Percentiles rank a stretch among this genome's conserved stretches.
These are phyloP conservation scores for Tryphoninae sp. DNA, from an alignment of 2,888 invertebrate genomes.

Conservation along the genomic window DNA sequence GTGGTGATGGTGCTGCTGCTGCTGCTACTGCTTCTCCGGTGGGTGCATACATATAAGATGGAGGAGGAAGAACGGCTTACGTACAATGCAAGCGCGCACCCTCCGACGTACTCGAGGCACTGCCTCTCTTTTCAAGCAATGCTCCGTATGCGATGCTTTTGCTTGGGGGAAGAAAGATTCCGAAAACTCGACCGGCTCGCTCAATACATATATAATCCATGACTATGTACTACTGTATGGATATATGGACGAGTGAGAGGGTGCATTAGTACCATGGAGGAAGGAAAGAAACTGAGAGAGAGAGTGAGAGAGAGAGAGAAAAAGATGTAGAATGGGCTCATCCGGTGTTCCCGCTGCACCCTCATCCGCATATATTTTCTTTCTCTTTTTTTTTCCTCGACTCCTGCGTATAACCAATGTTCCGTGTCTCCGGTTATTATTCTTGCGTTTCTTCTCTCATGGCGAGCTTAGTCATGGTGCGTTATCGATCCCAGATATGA, in stretches of 20 bases:
- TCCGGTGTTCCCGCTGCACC: conserved; percentile 34
- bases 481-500: conserved; percentile 6
- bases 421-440: conserved; percentile 27
- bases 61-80: conserved; percentile 68
- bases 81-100: conserved; percentile 80
- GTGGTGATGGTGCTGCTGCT: conserved; percentile 68
- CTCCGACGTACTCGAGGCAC: conserved; percentile 77
- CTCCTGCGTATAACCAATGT: conserved; percentile 10
- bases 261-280: conserved; percentile 18
- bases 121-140: conserved; percentile 78
- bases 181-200: conserved; percentile 76
- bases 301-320: conserved; percentile 12
- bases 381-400: conserved; percentile 27
- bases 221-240: neutral
- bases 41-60: conserved; percentile 81
- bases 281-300: conserved; percentile 23
- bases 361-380: conserved; percentile 33
- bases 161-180: conserved; percentile 65
- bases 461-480: conserved; percentile 21
- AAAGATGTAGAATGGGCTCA: conserved; percentile 26
- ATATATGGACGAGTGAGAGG: conserved; percentile 3
- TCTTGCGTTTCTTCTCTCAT: neutral
- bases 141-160: conserved; percentile 66
- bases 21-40: conserved; percentile 70
- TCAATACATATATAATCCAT: conserved; percentile 73